Base-by-base conservation (phyloP, 2,888 invertebrate species). In the Encarsia formosa region DNA sequence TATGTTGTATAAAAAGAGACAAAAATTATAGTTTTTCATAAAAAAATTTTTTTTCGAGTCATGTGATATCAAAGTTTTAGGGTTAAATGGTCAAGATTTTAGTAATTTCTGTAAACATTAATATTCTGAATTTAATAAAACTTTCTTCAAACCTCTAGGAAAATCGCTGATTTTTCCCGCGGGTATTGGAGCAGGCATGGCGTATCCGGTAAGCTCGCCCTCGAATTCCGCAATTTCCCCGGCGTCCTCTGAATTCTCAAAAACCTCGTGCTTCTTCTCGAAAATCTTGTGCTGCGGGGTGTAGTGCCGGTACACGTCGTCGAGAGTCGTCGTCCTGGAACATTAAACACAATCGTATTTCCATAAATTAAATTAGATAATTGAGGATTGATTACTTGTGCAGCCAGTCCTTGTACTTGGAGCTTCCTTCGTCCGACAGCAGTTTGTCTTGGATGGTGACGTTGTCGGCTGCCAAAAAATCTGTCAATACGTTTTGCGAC, bases 361-460 rank as follows among this genome's bases (percentile, higher is more conserved):
- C 29, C 29, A 8, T 9, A 8, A n/a, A 16, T 35, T n/a, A 2
- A 16, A 9, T n/a, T 13, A 13, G 2, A 38, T 24, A 9, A n/a
- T 41, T 15, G 26, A 13, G 19, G 5, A n/a, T 24, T 23, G 15
- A 6, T 20, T 20, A 88, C 88, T 84, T 86, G 38, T 83, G 76
- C 29, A 88, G 70, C 88, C 88, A 88, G 58, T 86, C 82, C 66
- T 85, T 84, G 68, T 88, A 88, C 62, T 80, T 82, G 1, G 79
- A 75, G 1, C 88, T 88, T 0, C 88, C 88, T 44, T 85, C 80
- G 61, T 88, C 88, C 23, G 81, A 79, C 57, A 88, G 65, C 45
- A 83, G 69, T 58, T 76, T 76, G 52, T 79, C 77, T 54, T 77
- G 79, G 4, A 79, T 63, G 35, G 72, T 66, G 37, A 68, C 64